Percentiles rank a stretch among this genome's conserved stretches.
Conservation (phyloP, 2,797 vertebrate genomes). For the Centroberyx gerrardi region DNA sequence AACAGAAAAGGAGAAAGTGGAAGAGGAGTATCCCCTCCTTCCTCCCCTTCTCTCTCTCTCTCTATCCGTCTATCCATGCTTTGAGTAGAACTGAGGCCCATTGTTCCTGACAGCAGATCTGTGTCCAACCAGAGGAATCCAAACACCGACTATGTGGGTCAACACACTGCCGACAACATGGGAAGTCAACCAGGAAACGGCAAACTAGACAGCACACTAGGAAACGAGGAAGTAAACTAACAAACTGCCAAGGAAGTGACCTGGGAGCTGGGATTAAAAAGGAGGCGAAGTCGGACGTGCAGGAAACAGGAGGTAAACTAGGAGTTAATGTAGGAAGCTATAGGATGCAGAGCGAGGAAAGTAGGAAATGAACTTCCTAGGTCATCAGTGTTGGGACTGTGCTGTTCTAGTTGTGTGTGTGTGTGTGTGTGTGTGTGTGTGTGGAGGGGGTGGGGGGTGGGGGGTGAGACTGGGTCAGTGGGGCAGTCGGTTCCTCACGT, state of each 20-base stretch:
- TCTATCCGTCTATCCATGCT: conserved; percentile 23
- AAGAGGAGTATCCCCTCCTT: conserved; percentile 1
- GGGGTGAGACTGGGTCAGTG: background rate
- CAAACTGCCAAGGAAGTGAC: conserved; percentile 23
- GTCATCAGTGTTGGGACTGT: conserved; percentile 9
- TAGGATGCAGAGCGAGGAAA: conserved; percentile 12
- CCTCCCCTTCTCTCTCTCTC: conserved; percentile 13
- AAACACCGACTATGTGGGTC: conserved; percentile 64
- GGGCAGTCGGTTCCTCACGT: background rate
- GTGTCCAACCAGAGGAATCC: conserved; percentile 49
- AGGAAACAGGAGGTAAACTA: conserved; percentile 2
- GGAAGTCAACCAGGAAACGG: conserved; percentile 41
- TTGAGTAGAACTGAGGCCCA: conserved; percentile 61
- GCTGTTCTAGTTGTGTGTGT: background rate
- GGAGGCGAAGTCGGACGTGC: conserved; percentile 27
- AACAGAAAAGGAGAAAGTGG: background rate
- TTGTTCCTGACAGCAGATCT: conserved; percentile 57
- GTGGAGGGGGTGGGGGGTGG: background rate
- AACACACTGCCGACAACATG: conserved; percentile 29
- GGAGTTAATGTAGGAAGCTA: conserved; percentile 3
- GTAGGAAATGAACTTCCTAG: conserved; percentile 31
- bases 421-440: background rate
- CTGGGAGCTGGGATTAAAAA: background rate
- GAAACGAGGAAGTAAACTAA: conserved; percentile 15
- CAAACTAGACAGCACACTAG: background rate